Base-by-base conservation (phyloP, 64 coral and sea anemone genomes). In the Stichodactyla mertensii region DNA sequence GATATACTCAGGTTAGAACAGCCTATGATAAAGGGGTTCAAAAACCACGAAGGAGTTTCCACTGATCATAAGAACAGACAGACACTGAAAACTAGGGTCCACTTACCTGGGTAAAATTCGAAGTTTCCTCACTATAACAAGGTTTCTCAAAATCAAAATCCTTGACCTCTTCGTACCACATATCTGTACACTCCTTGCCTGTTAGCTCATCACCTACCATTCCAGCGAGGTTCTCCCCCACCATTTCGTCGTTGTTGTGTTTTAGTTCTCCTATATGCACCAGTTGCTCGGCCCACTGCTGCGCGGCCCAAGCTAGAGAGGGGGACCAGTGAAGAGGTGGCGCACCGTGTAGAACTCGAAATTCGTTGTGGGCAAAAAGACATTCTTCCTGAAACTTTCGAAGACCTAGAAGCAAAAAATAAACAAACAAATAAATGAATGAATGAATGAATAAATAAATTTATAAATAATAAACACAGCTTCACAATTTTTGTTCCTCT, bases 111-210 rank as follows among this genome's bases (percentile, higher is more conserved):
- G 93, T 92, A 83, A 99, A 99, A 28, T 99, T 99, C 54, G 93
- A 94, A 5, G 97, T 95, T 57, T 99, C 93, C 79, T 94, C 93
- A 52, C 93, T 89, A 64, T 95, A 99, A 8, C 90, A 80, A 16
- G 88, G 90, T n/a, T 53, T 77, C 8, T 93, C 91, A 88, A 92
- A 99, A 58, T 99, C 88, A 66, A 92, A 99, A 18, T 87, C 90
- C 31, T 95, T 88, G 54, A 94, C 88, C 77, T 99, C 97, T 51
- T 99, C 93, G 74, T 99, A 99, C 97, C 97, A 99, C 88, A 99
- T 92, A n/a, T 93, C 88, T 7, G 93, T 91, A 28, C 92, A 90
- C 79, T 99, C 93, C 69, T 88, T 92, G 7, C 97, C 97, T 11
- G 77, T 86, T 12, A 99, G 64, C 23, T 99, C 97, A 45, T 89